Base-by-base conservation (phyloP, 2,797 vertebrate species). In the Enteromius mattozi region DNA sequence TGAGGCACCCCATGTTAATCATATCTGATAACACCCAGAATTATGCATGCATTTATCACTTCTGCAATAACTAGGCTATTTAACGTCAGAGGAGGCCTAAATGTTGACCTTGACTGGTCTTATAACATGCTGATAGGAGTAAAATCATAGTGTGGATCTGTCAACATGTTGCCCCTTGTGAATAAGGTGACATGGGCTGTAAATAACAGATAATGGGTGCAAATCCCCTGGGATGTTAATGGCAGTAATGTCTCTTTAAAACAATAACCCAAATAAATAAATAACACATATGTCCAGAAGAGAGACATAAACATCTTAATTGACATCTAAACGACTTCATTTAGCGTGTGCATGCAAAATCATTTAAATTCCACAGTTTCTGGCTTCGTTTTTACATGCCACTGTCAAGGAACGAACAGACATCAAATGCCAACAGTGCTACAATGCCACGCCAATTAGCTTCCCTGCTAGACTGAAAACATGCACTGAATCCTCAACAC, bases 361-460 rank as follows among this genome's bases (percentile, higher is more conserved):
- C n/a, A 63, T 66, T 49, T 42, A n/a, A 81, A 37, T 45, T 1
- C 54, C 4, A 68, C 74, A 40, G 47, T 61, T 66, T 16, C 69
- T 77, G 47, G 19, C 68, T 59, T 85, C 78, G 51, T 59, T 80
- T 81, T 69, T 78, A 51, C 75, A 80, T 80, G 84, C 69, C 83
- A 86, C 78, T 71, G 61, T 76, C 74, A 51, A 82, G 65, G 76
- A 87, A 66, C 40, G 69, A 65, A 33, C 69, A 74, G 78, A 83
- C 78, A 78, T 76, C 75, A 85, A 92, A 93, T 93, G 89, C 92
- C 94, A 93, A 88, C 92, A 93, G 91, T 90, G 87, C 87, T 94
- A 92, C 93, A 84, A 93, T 90, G 92, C 92, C 92, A 92, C 88
- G 90, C 91, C 94, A 96, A 95, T 96, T 95, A 96, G 93, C 94